These are phyloP conservation scores for Andinoacara biseriatus DNA, from an alignment of 2,113 vertebrate genomes.

Conservation along the genomic window DNA sequence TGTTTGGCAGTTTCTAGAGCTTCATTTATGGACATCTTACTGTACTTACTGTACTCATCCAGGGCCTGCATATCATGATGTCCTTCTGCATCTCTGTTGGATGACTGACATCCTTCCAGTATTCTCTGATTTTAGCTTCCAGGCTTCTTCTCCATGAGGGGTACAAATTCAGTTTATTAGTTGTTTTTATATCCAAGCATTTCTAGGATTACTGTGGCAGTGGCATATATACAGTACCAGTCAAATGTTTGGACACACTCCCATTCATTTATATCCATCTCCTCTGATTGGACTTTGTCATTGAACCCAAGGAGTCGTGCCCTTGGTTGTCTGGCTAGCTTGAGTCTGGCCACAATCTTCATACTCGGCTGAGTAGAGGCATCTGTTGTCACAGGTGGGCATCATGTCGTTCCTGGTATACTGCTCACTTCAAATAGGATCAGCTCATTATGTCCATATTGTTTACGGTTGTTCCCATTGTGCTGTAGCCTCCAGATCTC, in stretches of 20 bases:
- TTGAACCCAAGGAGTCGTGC: no score
- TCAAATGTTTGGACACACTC: no score
- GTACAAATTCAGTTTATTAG: background rate
- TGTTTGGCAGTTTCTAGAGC: constrained; percentile 5
- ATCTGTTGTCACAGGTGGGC: background rate
- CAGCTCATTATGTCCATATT: background rate
- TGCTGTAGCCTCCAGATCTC: no score
- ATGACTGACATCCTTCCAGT: no score
- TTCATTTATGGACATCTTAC: background rate
- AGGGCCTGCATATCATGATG: rapidly evolving
- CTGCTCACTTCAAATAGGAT: background rate
- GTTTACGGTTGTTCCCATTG: background rate
- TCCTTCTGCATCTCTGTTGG: background rate
- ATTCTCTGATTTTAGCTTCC: no score
- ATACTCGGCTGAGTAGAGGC: background rate
- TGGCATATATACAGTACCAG: background rate
- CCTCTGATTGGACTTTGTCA: no score
- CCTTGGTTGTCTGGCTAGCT: background rate
- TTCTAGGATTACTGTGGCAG: background rate
- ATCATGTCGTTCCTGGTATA: background rate
- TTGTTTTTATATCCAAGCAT: background rate
- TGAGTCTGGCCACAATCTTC: background rate
- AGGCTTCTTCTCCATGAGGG: no score
- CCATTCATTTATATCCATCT: no score
- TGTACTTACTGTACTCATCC: background rate